Evolutionary conservation across 2,797 vertebrate species (phyloP), one percentile per base, ranked within the genome.

Genomic region (Dermochelys coriacea): DNA sequence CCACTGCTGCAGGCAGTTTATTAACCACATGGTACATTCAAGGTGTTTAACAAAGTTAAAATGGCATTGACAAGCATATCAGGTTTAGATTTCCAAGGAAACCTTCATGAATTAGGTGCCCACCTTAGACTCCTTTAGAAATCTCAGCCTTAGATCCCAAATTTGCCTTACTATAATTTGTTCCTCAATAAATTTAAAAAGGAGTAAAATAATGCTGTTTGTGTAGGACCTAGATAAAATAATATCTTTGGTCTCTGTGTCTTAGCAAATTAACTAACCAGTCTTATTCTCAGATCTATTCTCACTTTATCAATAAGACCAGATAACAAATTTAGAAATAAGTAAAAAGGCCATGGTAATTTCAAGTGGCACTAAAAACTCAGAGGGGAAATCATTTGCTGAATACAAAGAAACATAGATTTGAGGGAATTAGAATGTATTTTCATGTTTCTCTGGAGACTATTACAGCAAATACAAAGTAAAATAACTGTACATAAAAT

Each of bases 201-300:
- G 12, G 55, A 68, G 29, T 81, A 91, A 78, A 74, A 77, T 57
- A 71, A 92, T 93, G 31, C 37, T 88, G 91, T 88, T 12, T 85
- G 95, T 82, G 2, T 85, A 86, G 84, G 92, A 52, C 54, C 90
- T 95, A 86, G 91, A 92, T 94, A 88, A 95, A 94, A 88, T 87
- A 89, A 71, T 84, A 82, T 92, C 90, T 97, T 96, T 96, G 12
- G 61, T 94, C 82, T 87, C 31, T 93, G 64, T 95, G 82, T 82
- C 89, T 97, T 81, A 95, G 94, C 77, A 96, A 95, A 93, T 59
- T 93, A 89, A 84, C 96, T 86, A 95, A 79, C 25, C 86, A 31
- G 1, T 37, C 83, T 88, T 93, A 77, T 93, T 81, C 85, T 89
- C 89, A 96, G 83, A 74, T 95, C 25, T 90, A 88, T 93, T 88